These are phyloP conservation scores for Calameuta pallipes DNA, from an alignment of 2,888 invertebrate genomes.

Conservation along the genomic window DNA sequence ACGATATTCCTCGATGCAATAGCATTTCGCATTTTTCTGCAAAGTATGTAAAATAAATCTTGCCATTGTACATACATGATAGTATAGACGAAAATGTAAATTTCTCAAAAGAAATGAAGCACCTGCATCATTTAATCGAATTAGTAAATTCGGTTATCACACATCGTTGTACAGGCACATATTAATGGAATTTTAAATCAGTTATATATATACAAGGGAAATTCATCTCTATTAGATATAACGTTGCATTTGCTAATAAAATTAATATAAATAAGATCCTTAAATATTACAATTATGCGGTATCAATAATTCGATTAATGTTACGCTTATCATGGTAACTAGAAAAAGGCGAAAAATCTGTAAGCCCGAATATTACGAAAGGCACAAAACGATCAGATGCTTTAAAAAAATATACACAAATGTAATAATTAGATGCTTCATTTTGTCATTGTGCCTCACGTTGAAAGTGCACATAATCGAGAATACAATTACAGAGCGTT, in stretches of 20 bases:
- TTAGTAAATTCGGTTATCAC: background rate
- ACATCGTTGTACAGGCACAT: background rate
- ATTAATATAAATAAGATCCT: slow-evolving; percentile 9
- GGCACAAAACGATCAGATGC: background rate
- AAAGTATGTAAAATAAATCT: background rate
- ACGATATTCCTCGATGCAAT: background rate
- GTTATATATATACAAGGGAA: background rate
- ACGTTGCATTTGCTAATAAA: background rate
- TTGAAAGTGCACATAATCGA: background rate
- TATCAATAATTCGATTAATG: background rate
- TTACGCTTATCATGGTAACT: slow-evolving; percentile 2
- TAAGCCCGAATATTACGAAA: background rate
- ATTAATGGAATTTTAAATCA: background rate
- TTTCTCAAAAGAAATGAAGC: background rate
- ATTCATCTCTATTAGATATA: background rate
- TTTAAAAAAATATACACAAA: background rate
- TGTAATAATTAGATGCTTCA: background rate
- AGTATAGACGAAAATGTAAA: background rate
- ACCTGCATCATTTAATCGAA: background rate
- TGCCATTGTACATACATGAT: background rate
- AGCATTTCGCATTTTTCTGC: background rate
- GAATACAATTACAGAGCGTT: background rate
- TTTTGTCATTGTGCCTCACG: background rate
- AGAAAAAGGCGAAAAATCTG: background rate
- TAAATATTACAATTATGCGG: slow-evolving; percentile 4